These are phyloP conservation scores for Xyrauchen texanus DNA, from an alignment of 2,113 vertebrate species.

Conservation along the genomic window DNA sequence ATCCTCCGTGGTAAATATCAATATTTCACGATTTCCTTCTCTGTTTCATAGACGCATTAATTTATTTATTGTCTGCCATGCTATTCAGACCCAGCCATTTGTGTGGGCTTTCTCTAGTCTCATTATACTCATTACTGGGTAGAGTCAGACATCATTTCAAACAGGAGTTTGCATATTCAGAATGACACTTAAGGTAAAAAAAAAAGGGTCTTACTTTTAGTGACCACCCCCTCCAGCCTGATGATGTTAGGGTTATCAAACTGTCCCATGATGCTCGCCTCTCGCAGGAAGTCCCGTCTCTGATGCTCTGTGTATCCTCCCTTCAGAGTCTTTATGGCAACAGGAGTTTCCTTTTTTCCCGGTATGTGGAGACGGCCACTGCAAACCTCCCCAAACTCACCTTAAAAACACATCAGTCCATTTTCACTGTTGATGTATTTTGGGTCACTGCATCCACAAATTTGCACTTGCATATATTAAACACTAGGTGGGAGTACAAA, in stretches of 20 bases:
- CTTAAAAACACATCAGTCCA: constrained; percentile 64
- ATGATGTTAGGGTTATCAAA: constrained; percentile 96
- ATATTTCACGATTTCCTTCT: background rate
- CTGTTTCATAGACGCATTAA: too few relatives aligned
- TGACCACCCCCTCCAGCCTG: constrained; percentile 93
- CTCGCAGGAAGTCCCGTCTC: constrained; percentile 90
- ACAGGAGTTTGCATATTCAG: background rate
- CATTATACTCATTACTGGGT: background rate
- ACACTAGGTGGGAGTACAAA: constrained; percentile 63
- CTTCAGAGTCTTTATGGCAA: constrained; percentile 96
- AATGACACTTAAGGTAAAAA: background rate
- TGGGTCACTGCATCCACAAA: background rate
- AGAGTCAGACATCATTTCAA: background rate
- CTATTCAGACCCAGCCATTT: background rate
- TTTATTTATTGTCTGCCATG: background rate
- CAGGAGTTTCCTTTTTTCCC: constrained; percentile 89
- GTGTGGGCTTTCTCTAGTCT: background rate
- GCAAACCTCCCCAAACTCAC: constrained; percentile 97
- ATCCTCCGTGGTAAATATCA: background rate
- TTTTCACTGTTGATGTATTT: background rate
- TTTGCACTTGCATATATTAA: background rate
- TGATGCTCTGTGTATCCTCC: constrained; percentile 91
- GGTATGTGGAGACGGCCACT: constrained; percentile 89
- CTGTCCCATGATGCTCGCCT: constrained; percentile 96
- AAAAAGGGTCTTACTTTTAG: constrained; percentile 44